Conservation (phyloP, 2,888 invertebrate species). For the Frankliniella intonsa region DNA sequence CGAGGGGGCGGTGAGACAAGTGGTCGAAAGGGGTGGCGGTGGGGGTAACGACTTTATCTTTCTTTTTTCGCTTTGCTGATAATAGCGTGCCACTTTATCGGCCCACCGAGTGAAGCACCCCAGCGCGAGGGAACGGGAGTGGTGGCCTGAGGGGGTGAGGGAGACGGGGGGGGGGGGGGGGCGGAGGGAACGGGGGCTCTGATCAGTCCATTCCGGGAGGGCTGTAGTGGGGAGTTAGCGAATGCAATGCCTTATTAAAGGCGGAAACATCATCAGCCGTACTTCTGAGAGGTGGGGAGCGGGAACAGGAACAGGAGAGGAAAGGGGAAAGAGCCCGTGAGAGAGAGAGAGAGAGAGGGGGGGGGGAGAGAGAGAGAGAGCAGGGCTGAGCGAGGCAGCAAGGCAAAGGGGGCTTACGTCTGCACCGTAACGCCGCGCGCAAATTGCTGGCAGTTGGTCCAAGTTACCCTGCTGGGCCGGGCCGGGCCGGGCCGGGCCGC, state of each 20-base stretch:
- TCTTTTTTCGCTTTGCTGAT: conserved; percentile 13
- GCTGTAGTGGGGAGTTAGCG: no score
- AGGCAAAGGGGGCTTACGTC: neutral
- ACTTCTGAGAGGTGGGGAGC: no score
- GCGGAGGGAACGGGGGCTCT: neutral
- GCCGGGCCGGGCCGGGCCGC: no score
- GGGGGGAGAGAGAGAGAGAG: neutral
- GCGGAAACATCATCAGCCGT: neutral
- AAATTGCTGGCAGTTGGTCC: no score
- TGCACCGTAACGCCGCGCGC: no score
- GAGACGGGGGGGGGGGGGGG: neutral
- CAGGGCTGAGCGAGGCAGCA: neutral
- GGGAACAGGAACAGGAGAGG: no score
- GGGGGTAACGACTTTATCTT: neutral
- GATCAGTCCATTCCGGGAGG: neutral
- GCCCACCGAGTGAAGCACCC: neutral
- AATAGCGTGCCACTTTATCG: conserved; percentile 22
- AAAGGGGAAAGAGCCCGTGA: no score
- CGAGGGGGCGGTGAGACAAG: no score
- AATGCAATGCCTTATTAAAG: neutral
- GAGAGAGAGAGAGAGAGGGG: neutral
- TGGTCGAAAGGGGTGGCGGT: neutral
- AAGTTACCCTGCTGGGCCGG: no score
- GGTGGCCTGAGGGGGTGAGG: neutral
- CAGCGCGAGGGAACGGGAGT: neutral